Evolutionary conservation across 2,888 invertebrate genomes (phyloP).

Genomic region (Entomobrya proxima): DNA sequence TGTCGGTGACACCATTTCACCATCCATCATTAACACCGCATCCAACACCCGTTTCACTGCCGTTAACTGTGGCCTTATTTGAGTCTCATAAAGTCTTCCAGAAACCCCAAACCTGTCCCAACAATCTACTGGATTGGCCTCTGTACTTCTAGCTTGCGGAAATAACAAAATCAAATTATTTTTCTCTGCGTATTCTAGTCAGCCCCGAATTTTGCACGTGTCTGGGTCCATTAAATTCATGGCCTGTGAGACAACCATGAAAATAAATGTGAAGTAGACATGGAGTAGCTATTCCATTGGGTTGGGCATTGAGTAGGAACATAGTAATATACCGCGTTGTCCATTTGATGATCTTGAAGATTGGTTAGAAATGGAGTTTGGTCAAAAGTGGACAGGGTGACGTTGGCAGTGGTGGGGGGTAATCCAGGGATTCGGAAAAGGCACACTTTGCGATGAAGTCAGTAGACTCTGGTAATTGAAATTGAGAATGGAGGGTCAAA

Average conservation of each 20-base stretch:
- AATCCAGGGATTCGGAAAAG: too few relatives aligned
- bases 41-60: too few relatives aligned
- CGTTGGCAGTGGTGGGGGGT: conserved; percentile 11
- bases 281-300: neutral
- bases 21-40: too few relatives aligned
- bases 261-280: conserved; percentile 74
- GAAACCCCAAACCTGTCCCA: too few relatives aligned
- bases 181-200: conserved; percentile 70
- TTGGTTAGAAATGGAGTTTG: conserved; percentile 69
- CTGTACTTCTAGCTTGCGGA: too few relatives aligned
- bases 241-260: conserved; percentile 69
- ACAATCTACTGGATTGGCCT: too few relatives aligned
- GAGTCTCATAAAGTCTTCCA: too few relatives aligned
- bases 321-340: conserved; percentile 67
- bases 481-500: too few relatives aligned
- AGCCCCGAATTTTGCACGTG: conserved; percentile 71
- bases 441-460: conserved; percentile 43
- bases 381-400: conserved; percentile 65
- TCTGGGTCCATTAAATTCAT: conserved; percentile 67
- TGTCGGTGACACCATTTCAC: too few relatives aligned
- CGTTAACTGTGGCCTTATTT: too few relatives aligned
- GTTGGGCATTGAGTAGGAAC: conserved; percentile 66
- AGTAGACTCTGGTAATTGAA: conserved; percentile 55
- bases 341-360: conserved; percentile 66
- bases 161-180: conserved; percentile 73